phyloP scores from a whole-genome alignment of 2,797 vertebrate species.

The Platyrinchus mystaceus region DNA sequence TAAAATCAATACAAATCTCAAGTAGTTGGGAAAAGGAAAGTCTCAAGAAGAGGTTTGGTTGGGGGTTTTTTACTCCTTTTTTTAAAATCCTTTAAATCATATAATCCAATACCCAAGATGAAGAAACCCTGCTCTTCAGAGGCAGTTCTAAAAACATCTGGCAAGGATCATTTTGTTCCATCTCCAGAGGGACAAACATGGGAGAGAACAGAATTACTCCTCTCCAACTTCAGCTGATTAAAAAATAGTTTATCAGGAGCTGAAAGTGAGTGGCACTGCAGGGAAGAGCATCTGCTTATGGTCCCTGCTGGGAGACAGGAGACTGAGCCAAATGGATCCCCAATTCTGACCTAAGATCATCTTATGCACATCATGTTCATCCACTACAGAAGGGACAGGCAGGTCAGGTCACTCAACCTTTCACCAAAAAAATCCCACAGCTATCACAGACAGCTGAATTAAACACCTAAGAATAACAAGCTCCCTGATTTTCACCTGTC shows the following conservation, averaged over 20 bases:
- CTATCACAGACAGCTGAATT: background rate
- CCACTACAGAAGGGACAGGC: background rate
- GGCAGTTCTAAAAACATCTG: constrained; percentile 19
- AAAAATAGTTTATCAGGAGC: background rate
- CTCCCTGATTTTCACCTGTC: rapidly evolving
- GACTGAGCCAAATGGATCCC: background rate
- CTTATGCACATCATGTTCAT: rapidly evolving
- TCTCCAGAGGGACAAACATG: background rate
- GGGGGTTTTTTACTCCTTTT: too few species aligned
- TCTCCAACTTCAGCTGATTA: background rate
- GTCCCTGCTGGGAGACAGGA: background rate
- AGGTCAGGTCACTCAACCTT: background rate
- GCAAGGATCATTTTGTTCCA: background rate
- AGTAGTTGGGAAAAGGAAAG: background rate
- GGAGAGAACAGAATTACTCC: background rate
- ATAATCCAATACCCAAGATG: background rate
- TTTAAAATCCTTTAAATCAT: background rate
- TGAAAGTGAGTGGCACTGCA: background rate
- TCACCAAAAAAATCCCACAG: background rate
- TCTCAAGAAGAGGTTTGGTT: background rate
- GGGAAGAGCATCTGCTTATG: background rate
- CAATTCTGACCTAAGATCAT: background rate
- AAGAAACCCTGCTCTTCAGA: background rate
- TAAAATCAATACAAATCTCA: background rate
- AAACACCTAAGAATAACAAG: background rate